These are phyloP conservation scores for Noctuana brunneofusca DNA, from an alignment of 2,888 invertebrate genomes.

Conservation along the genomic window DNA sequence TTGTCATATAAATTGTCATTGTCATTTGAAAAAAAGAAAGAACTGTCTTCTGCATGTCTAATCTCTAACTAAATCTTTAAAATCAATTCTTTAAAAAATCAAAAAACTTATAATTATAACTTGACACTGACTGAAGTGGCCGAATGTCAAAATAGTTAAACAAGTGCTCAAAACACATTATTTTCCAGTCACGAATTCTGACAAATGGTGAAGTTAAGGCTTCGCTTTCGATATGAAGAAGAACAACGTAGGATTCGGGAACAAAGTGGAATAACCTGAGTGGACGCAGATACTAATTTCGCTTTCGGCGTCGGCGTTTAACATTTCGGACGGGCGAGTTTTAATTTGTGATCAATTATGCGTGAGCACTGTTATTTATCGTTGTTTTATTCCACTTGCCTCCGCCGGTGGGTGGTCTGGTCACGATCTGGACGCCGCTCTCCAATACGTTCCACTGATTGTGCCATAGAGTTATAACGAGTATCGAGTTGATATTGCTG, in stretches of 20 bases:
- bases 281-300: constrained; percentile 65
- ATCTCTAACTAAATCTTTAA: no score
- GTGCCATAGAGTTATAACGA: constrained; percentile 53
- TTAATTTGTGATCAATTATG: constrained; percentile 84
- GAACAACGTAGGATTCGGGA: constrained; percentile 8
- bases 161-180: background rate
- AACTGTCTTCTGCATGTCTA: no score
- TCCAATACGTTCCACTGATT: constrained; percentile 77
- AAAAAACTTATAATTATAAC: no score
- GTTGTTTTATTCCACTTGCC: constrained; percentile 81
- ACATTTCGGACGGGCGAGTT: constrained; percentile 79
- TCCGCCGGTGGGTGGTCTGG: constrained; percentile 79
- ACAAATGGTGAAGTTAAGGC: background rate
- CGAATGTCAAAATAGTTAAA: background rate
- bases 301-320: constrained; percentile 76
- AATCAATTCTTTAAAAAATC: no score
- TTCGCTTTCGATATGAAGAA: constrained; percentile 5
- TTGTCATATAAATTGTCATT: no score
- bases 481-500: background rate
- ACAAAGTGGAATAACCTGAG: constrained; percentile 29
- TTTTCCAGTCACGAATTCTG: background rate
- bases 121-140: background rate
- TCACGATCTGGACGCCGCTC: constrained; percentile 75
- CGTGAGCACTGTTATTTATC: constrained; percentile 80
- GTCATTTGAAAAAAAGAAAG: no score